Evolutionary conservation across 2,113 vertebrate genomes (phyloP).

Genomic region (Pachyramphus minor): DNA sequence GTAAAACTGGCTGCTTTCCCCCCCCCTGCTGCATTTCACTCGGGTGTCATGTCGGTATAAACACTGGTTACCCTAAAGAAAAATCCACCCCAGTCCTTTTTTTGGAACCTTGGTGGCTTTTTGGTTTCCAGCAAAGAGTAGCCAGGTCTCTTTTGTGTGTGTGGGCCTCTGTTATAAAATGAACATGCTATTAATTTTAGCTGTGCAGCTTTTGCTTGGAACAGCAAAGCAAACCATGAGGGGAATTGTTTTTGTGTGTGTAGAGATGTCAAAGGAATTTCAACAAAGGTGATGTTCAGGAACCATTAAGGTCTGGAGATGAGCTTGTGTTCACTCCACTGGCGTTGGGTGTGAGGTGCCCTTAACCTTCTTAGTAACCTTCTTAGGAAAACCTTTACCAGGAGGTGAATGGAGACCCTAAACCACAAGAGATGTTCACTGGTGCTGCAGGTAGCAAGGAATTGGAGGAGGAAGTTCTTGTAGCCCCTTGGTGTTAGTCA

Average conservation of each 20-base stretch:
- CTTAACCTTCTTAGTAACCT: too few relatives aligned
- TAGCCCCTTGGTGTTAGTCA: not conserved
- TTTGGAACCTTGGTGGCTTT: not conserved
- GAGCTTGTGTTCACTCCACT: not conserved
- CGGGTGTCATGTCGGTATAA: not conserved
- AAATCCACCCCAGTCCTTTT: not conserved
- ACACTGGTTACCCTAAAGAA: not conserved
- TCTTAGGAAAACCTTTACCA: not conserved
- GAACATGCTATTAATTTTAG: not conserved
- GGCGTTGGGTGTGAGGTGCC: not conserved
- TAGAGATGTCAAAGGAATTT: not conserved
- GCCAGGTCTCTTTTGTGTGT: not conserved
- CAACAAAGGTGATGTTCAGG: not conserved
- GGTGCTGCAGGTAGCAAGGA: not conserved
- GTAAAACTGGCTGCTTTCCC: not conserved
- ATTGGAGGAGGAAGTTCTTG: not conserved
- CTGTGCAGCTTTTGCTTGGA: not conserved
- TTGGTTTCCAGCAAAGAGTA: not conserved
- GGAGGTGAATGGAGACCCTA: not conserved
- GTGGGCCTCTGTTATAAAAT: not conserved
- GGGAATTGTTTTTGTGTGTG: not conserved
- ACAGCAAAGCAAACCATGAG: not conserved
- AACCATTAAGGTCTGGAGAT: not conserved
- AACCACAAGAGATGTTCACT: not conserved
- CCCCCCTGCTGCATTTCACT: not conserved